Evolutionary conservation across 1,140 invertebrate genomes (phyloP).

Genomic region (Probaryconus sp.): DNA sequence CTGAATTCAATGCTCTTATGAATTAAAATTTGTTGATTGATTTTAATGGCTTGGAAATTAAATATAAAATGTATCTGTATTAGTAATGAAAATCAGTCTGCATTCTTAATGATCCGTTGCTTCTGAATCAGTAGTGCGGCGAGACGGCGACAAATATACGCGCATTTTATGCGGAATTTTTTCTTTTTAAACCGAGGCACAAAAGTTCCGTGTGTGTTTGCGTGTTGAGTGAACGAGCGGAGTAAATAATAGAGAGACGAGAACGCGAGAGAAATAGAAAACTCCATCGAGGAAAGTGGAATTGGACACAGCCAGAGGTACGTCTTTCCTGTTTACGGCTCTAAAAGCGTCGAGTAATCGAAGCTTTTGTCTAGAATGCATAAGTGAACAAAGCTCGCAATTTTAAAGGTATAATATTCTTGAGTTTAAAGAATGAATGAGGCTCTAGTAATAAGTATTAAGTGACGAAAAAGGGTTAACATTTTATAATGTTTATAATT

Average conservation of each 20-base stretch:
- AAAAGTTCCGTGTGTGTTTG: conserved; percentile 20
- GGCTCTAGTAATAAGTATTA: conserved; percentile 3
- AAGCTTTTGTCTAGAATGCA: conserved; percentile 58
- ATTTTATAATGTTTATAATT: too few species aligned
- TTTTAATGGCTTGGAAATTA: too few species aligned
- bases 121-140: conserved; percentile 14
- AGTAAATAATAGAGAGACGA: conserved; percentile 39
- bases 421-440: conserved; percentile 28
- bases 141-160: conserved; percentile 34
- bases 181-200: conserved; percentile 31
- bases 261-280: conserved; percentile 59
- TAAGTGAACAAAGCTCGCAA: conserved; percentile 44
- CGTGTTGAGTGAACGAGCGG: conserved; percentile 24
- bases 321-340: conserved; percentile 50
- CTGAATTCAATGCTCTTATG: too few species aligned
- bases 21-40: too few species aligned
- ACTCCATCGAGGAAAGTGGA: conserved; percentile 65
- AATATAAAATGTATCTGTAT: conserved; percentile 40
- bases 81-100: conserved; percentile 36
- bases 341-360: conserved; percentile 60
- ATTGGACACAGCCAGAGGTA: conserved; percentile 59
- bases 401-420: conserved; percentile 39
- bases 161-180: conserved; percentile 25
- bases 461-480: conserved; percentile 1
- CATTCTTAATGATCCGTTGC: conserved; percentile 43